phyloP scores from a whole-genome alignment of 2,888 invertebrate species.

The Cyclophora punctaria region DNA sequence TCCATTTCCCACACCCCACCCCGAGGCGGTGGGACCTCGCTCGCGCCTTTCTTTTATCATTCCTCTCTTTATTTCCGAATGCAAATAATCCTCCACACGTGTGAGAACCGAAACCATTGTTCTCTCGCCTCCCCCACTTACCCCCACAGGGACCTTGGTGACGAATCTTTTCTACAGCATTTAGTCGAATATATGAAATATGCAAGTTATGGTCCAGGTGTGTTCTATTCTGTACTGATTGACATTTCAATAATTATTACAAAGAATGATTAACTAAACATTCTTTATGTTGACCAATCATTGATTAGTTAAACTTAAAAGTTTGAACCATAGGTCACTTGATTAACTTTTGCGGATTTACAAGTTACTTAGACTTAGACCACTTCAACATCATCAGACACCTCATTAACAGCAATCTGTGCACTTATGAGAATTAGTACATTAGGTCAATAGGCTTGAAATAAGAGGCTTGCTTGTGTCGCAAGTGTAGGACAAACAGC shows the following conservation, averaged over 20 bases:
- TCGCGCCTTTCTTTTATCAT: constrained; percentile 76
- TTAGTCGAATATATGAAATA: constrained; percentile 51
- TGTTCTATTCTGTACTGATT: too few relatives aligned
- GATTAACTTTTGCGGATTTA: too few relatives aligned
- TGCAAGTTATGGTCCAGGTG: too few relatives aligned
- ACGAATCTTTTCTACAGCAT: constrained; percentile 72
- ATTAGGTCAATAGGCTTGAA: constrained; percentile 19
- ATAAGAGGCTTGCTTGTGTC: constrained; percentile 46
- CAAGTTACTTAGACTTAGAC: too few relatives aligned
- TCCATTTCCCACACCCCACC: constrained; percentile 71
- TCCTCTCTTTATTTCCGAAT: constrained; percentile 77
- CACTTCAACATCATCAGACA: too few relatives aligned
- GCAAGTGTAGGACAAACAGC: constrained; percentile 71
- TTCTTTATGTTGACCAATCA: too few relatives aligned
- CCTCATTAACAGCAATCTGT: too few relatives aligned
- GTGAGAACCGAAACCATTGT: constrained; percentile 77
- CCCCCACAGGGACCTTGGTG: constrained; percentile 69
- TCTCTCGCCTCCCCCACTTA: constrained; percentile 67
- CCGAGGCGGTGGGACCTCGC: constrained; percentile 70
- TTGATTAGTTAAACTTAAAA: too few relatives aligned
- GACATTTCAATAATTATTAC: too few relatives aligned
- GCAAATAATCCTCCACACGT: constrained; percentile 77
- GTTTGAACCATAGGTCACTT: too few relatives aligned
- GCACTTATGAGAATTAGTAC: too few relatives aligned
- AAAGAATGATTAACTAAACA: too few relatives aligned